These are phyloP conservation scores for Macroglossus sobrinus DNA, from an alignment of 2,113 vertebrate genomes.

Conservation along the genomic window DNA sequence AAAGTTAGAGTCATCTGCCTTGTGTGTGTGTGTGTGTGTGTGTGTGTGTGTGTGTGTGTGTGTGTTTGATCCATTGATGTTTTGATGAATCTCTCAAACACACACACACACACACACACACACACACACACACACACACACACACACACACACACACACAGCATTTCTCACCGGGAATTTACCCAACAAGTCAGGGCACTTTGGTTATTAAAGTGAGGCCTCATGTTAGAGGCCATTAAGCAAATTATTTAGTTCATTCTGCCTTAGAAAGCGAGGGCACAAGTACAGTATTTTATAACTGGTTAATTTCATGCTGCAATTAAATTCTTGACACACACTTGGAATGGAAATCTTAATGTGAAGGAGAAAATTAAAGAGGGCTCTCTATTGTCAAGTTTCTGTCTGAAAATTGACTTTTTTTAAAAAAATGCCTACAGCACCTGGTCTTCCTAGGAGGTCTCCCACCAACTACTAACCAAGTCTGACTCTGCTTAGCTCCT, in stretches of 20 bases:
- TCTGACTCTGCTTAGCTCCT: no score
- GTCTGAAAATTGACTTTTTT: constrained; percentile 56
- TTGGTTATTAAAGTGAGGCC: constrained; percentile 84
- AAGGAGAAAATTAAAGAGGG: constrained; percentile 72
- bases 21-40: neutral
- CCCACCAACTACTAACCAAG: no score
- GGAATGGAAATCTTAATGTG: constrained; percentile 80
- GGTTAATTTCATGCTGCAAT: constrained; percentile 84
- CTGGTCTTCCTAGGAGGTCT: no score
- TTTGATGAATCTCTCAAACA: constrained; percentile 63
- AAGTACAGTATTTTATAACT: constrained; percentile 81
- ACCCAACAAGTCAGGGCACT: constrained; percentile 81
- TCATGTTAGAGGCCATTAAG: constrained; percentile 84
- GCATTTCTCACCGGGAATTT: constrained; percentile 77
- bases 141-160: constrained; percentile 52
- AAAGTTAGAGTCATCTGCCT: neutral
- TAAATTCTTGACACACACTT: constrained; percentile 83
- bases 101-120: no score
- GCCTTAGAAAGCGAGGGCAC: constrained; percentile 76
- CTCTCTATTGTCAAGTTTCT: constrained; percentile 59
- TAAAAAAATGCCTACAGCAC: no score
- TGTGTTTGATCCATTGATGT: constrained; percentile 66
- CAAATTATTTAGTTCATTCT: constrained; percentile 83
- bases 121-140: no score
- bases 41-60: neutral